Evolutionary conservation across 2,888 invertebrate genomes (phyloP).

Genomic region (Heteromurus nitidus): DNA sequence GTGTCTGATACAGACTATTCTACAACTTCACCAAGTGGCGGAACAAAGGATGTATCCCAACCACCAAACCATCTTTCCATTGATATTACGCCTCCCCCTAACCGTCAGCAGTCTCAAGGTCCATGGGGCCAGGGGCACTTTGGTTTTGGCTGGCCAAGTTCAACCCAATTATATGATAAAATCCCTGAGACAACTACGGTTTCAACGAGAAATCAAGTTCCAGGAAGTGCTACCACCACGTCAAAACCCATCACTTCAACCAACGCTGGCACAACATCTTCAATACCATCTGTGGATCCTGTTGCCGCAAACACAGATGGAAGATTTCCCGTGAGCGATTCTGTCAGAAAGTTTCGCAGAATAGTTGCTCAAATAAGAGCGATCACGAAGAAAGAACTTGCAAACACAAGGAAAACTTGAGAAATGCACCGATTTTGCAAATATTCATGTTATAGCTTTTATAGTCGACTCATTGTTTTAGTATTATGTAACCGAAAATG

Average conservation of each 20-base stretch:
- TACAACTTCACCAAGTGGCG: slow-evolving; percentile 17
- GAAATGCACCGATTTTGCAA: too few relatives aligned
- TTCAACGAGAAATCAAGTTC: slow-evolving; percentile 24
- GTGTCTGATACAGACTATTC: neutral
- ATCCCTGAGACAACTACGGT: slow-evolving; percentile 6
- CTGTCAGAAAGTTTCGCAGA: slow-evolving; percentile 53
- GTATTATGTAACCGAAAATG: too few relatives aligned
- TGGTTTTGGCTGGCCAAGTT: slow-evolving; percentile 39
- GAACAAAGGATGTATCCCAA: too few relatives aligned
- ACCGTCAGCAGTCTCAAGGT: neutral
- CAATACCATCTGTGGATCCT: slow-evolving; percentile 12
- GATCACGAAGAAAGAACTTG: slow-evolving; percentile 58
- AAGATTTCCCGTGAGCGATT: slow-evolving; percentile 50
- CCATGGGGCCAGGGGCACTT: slow-evolving; percentile 29
- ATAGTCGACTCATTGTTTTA: too few relatives aligned
- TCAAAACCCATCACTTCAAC: neutral
- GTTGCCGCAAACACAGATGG: slow-evolving; percentile 23
- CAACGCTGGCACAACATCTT: neutral
- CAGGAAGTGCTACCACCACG: slow-evolving; percentile 3
- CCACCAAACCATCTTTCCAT: too few relatives aligned
- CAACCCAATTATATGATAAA: slow-evolving; percentile 29
- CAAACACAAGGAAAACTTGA: too few relatives aligned
- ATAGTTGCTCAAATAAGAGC: slow-evolving; percentile 59
- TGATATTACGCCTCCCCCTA: slow-evolving; percentile 40
- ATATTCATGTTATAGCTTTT: too few relatives aligned